A percentile compares a stretch with the other conserved stretches of the same genome.
These are phyloP conservation scores for Macrocentrus cingulum DNA, from an alignment of 1,140 invertebrate species.

Conservation along the genomic window DNA sequence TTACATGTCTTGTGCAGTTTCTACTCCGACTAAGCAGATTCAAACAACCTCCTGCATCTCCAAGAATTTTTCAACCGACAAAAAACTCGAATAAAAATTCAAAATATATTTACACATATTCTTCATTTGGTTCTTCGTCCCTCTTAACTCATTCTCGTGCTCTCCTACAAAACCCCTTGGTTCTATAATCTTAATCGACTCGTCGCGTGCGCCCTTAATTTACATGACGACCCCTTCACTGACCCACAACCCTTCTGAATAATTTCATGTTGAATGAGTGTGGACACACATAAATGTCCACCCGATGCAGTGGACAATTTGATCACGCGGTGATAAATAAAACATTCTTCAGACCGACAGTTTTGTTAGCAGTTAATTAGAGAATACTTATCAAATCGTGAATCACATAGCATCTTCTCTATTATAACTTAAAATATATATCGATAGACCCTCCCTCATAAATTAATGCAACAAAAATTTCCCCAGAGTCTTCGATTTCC, in stretches of 20 bases:
- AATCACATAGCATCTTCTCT: too few relatives aligned
- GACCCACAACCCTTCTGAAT: slow-evolving; percentile 18
- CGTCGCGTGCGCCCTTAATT: slow-evolving; percentile 12
- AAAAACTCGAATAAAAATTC: too few relatives aligned
- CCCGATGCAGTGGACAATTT: too few relatives aligned
- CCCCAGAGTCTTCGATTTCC: background rate
- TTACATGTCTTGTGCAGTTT: slow-evolving; percentile 45
- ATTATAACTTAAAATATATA: too few relatives aligned
- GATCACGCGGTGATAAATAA: too few relatives aligned
- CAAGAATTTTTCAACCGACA: background rate
- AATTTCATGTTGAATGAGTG: slow-evolving; percentile 16
- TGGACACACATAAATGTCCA: too few relatives aligned
- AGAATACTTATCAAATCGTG: too few relatives aligned
- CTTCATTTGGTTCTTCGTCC: background rate
- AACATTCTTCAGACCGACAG: too few relatives aligned
- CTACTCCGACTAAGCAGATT: slow-evolving; percentile 49
- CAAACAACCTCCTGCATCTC: background rate
- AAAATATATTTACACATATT: background rate
- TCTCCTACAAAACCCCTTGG: background rate
- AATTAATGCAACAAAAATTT: slow-evolving; percentile 1
- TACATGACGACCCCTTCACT: slow-evolving; percentile 11
- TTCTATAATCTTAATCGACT: background rate
- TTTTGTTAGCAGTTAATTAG: too few relatives aligned
- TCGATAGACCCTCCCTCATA: too few relatives aligned
- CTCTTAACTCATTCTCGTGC: background rate